These are phyloP conservation scores for Trimorus sp. DNA, from an alignment of 2,888 invertebrate genomes.

Conservation along the genomic window DNA sequence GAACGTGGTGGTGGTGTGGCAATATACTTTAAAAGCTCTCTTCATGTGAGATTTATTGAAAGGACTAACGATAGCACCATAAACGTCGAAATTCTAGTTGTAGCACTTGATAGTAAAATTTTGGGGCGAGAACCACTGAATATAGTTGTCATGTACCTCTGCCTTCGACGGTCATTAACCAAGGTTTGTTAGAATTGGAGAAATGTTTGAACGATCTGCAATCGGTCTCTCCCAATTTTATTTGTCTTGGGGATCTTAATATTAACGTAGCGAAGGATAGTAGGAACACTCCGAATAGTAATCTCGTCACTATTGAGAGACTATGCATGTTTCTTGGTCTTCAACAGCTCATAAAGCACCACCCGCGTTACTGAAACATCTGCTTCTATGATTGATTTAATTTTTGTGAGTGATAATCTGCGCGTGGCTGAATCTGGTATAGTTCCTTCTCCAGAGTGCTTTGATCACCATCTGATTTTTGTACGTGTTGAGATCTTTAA, in stretches of 20 bases:
- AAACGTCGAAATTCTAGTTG: too few relatives aligned
- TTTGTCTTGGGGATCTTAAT: slow-evolving; percentile 18
- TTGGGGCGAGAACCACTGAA: too few relatives aligned
- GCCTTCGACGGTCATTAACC: too few relatives aligned
- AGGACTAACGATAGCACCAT: too few relatives aligned
- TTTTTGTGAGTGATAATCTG: background rate
- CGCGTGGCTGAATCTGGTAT: slow-evolving; percentile 6
- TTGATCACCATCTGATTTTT: slow-evolving; percentile 3
- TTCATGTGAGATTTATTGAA: too few relatives aligned
- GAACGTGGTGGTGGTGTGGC: too few relatives aligned
- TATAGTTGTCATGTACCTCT: too few relatives aligned
- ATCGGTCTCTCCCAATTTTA: background rate
- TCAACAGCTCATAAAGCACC: background rate
- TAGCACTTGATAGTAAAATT: too few relatives aligned
- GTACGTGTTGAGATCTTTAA: background rate
- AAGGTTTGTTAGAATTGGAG: too few relatives aligned
- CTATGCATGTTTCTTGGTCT: background rate
- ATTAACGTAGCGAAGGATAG: background rate
- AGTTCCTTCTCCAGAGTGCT: background rate
- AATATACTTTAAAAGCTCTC: too few relatives aligned
- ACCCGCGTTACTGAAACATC: background rate
- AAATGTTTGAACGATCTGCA: background rate
- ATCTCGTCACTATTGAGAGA: background rate
- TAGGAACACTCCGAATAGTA: background rate
- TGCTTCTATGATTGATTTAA: background rate